Evolutionary conservation across 2,797 vertebrate genomes (phyloP).

Genomic region (Pseudomugil tenellus): DNA sequence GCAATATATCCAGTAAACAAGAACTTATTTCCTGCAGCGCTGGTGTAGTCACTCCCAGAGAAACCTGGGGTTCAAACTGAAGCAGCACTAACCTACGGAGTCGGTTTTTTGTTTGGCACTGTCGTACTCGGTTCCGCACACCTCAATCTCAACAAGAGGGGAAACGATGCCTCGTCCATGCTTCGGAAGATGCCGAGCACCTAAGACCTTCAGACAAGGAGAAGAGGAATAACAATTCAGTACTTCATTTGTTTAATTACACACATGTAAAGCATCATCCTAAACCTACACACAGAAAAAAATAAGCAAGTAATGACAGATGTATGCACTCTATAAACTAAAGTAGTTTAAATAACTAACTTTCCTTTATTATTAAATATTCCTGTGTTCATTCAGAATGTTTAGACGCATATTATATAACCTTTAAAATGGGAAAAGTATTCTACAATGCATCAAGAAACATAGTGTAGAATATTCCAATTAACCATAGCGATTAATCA

Average conservation of each 20-base stretch:
- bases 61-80: neutral
- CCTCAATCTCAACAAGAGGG: slow-evolving; percentile 95
- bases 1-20: slow-evolving; percentile 44
- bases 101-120: slow-evolving; percentile 94
- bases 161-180: slow-evolving; percentile 96
- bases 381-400: too few species aligned
- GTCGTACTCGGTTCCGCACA: slow-evolving; percentile 95
- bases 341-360: too few species aligned
- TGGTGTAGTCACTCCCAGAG: slow-evolving; percentile 4
- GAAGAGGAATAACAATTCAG: neutral
- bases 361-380: too few species aligned
- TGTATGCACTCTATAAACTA: too few species aligned
- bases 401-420: too few species aligned
- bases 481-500: too few species aligned
- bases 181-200: slow-evolving; percentile 95
- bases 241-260: neutral
- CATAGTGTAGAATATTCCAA: too few species aligned
- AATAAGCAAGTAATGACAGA: too few species aligned
- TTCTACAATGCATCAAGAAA: too few species aligned
- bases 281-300: neutral
- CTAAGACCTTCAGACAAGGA: slow-evolving; percentile 85
- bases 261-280: neutral
- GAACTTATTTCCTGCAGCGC: slow-evolving; percentile 9
- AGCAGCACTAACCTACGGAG: slow-evolving; percentile 87
- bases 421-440: too few species aligned